phyloP scores from a whole-genome alignment of 2,888 invertebrate genomes.

The Halictus quadricinctus region DNA sequence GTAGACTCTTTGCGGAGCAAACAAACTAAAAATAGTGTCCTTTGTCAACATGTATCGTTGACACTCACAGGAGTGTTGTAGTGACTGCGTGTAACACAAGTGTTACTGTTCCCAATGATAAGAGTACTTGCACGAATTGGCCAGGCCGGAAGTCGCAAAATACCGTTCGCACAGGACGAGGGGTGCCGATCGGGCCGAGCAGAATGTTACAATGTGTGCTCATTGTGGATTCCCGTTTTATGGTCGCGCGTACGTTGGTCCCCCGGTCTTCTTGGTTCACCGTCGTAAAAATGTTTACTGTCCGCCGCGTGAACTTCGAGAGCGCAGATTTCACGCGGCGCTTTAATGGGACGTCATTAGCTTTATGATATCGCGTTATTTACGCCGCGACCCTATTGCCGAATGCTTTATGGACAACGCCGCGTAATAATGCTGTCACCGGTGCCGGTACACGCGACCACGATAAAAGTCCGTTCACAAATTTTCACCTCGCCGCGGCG shows the following conservation, averaged over 20 bases:
- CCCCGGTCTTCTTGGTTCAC: background rate
- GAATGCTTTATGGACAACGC: constrained; percentile 67
- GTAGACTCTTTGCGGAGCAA: no score
- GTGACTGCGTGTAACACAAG: background rate
- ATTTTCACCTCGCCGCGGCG: background rate
- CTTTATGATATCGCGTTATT: constrained; percentile 74
- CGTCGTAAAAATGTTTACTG: constrained; percentile 67
- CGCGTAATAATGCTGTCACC: constrained; percentile 61
- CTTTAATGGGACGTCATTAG: constrained; percentile 75
- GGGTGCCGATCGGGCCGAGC: constrained; percentile 13
- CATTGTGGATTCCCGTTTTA: constrained; percentile 51
- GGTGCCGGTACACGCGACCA: constrained; percentile 3
- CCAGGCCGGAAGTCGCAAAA: constrained; percentile 57
- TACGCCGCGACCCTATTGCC: constrained; percentile 69
- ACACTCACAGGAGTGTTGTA: no score
- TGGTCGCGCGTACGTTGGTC: constrained; percentile 6
- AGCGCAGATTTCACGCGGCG: constrained; percentile 60
- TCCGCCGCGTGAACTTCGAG: constrained; percentile 62
- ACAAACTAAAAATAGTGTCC: background rate
- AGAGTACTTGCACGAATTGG: constrained; percentile 22
- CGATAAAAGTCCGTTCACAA: constrained; percentile 37
- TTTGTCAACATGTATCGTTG: background rate
- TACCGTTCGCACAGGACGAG: constrained; percentile 32
- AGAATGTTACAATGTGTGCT: constrained; percentile 20
- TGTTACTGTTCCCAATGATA: constrained; percentile 30